A percentile compares a stretch with the other conserved stretches of the same genome.
These are phyloP conservation scores for Epicampocera succincta DNA, from an alignment of 2,888 invertebrate species.

Conservation along the genomic window DNA sequence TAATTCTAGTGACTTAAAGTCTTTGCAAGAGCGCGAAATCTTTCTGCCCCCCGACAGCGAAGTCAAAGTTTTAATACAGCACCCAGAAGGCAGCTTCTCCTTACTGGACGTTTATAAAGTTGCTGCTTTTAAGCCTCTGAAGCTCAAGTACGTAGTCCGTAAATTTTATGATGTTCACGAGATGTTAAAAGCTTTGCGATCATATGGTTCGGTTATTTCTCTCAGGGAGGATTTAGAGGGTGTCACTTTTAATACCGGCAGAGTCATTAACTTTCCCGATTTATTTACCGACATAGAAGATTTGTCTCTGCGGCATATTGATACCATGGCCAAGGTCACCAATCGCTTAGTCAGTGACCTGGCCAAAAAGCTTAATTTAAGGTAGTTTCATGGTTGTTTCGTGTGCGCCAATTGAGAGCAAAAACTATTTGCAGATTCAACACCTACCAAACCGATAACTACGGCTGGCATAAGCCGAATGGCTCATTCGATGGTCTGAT, in stretches of 20 bases:
- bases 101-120: constrained; percentile 79
- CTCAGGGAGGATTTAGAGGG: constrained; percentile 79
- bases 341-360: constrained; percentile 79
- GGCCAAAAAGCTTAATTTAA: constrained; percentile 81
- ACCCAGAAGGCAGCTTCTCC: constrained; percentile 46
- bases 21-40: constrained; percentile 74
- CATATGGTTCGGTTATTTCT: constrained; percentile 76
- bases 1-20: constrained; percentile 64
- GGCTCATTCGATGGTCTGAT: constrained; percentile 84
- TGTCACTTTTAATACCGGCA: constrained; percentile 77
- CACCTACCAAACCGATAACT: constrained; percentile 81
- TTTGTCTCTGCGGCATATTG: constrained; percentile 79
- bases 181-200: constrained; percentile 71
- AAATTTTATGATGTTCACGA: constrained; percentile 66
- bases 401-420: too few relatives aligned
- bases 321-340: constrained; percentile 82
- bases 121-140: constrained; percentile 74
- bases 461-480: constrained; percentile 83
- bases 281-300: constrained; percentile 79
- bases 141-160: constrained; percentile 68
- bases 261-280: constrained; percentile 80
- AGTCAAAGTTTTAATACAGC: constrained; percentile 73
- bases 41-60: constrained; percentile 79
- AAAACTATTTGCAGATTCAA: constrained; percentile 75
- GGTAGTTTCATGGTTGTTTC: constrained; percentile 71